Evolutionary conservation across 2,888 invertebrate species (phyloP), one percentile per base, ranked within the genome.

Genomic region (Stramonita haemastoma): DNA sequence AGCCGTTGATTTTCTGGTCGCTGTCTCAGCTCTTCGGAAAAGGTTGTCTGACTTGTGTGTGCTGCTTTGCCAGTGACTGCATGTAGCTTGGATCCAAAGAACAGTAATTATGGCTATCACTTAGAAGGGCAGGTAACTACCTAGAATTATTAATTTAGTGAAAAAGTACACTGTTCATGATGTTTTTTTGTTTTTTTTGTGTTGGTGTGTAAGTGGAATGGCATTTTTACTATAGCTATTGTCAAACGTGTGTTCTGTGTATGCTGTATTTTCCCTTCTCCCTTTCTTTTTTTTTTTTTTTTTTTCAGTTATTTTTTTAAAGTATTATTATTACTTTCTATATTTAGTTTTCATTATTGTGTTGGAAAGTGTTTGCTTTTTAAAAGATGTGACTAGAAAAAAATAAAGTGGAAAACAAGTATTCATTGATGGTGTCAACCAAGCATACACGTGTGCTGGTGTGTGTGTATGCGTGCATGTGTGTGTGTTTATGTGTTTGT

Each of bases 291-390:
- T n/a, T n/a, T n/a, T n/a, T n/a, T n/a, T n/a, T n/a, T n/a, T n/a
- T n/a, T 46, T 36, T 83, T 79, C 32, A 4, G 11, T 46, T 46
- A 36, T 83, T 46, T 36, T 83, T 83, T 36, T 15, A 34, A 19
- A 17, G 86, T 86, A 86, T 66, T 15, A 86, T 66, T 29, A 46
- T 86, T 86, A 32, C 60, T 87, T 87, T 26, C 34, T 84, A 81
- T 57, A 17, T n/a, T 84, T 84, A 57, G 32, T 86, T 86, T 66
- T 66, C 57, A 34, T 85, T 89, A 73, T 85, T 89, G 85, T 89
- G 89, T 89, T 89, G 89, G 73, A 84, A 89, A 32, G 66, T 83
- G 89, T 89, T 89, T 83, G 84, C 89, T 89, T 89, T 89, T 89
- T 85, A 84, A 89, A 84, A 34, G 46, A 84, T 84, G 73, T 83